These are phyloP conservation scores for Drosophila elegans DNA, from an alignment of 1,140 invertebrate genomes.

Conservation along the genomic window DNA sequence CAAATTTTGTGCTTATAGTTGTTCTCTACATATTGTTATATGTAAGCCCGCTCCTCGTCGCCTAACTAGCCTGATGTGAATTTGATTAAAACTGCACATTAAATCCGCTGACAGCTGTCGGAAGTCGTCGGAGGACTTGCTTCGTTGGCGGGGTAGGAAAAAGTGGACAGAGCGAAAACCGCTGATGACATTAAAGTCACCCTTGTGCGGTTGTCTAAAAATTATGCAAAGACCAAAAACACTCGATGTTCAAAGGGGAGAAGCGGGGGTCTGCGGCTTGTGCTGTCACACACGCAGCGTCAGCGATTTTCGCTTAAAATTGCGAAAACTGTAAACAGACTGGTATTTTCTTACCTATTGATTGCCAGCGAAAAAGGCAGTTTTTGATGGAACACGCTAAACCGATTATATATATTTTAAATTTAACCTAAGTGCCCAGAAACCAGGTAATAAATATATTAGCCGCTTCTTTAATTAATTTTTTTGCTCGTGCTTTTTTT, in stretches of 20 bases:
- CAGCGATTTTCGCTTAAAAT: constrained; percentile 68
- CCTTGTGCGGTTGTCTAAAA: constrained; percentile 60
- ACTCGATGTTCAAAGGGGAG: constrained; percentile 14
- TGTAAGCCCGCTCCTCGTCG: background rate
- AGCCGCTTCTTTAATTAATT: too few relatives aligned
- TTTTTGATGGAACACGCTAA: background rate
- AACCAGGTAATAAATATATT: too few relatives aligned
- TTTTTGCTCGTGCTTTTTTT: too few relatives aligned
- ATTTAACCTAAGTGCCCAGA: too few relatives aligned
- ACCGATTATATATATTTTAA: too few relatives aligned
- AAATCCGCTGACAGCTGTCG: constrained; percentile 61
- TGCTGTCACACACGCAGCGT: constrained; percentile 53
- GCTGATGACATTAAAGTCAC: constrained; percentile 66
- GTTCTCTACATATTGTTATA: background rate
- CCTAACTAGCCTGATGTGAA: constrained; percentile 50
- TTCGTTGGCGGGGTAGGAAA: background rate
- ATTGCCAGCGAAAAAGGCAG: background rate
- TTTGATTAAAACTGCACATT: constrained; percentile 71
- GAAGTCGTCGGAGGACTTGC: constrained; percentile 4
- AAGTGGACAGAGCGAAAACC: constrained; percentile 24
- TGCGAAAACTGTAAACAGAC: constrained; percentile 54
- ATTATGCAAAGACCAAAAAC: constrained; percentile 70
- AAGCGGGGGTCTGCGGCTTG: constrained; percentile 24
- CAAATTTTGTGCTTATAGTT: too few relatives aligned
- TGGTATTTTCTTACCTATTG: constrained; percentile 13